Base-by-base conservation (phyloP, 2,888 invertebrate genomes). In the Globia sparganii region DNA sequence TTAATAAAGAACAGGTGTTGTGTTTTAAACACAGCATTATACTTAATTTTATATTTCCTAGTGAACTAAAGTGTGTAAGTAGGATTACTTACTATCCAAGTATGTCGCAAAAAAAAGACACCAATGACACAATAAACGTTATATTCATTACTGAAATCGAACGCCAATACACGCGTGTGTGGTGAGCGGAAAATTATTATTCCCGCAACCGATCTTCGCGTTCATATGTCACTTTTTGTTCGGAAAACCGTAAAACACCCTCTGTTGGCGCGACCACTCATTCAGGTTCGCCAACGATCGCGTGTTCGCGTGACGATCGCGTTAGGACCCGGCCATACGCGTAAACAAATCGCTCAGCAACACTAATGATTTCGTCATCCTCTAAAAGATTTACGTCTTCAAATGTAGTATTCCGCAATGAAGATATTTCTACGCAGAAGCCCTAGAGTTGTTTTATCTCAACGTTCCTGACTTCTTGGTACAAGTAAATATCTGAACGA, bases 401-500 rank as follows among this genome's bases (percentile, higher is more conserved):
- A 62, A 56, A 69, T 62, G 2, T 3, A 34, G 28, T 31, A 49
- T 18, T 4, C 3, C 15, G 25, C 13, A n/a, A n/a, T 66, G 21
- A 34, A 77, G 9, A 11, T 37, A 56, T 37, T 43, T 64, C 18
- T 28, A 13, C 8, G 8, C 3, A 56, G 31, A 69, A 62, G 4
- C 8, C 4, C 18, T 62, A 13, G 25, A 68, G 37, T n/a, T 15
- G 15, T 65, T 31, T 62, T n/a, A 21, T 59, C n/a, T 53, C 25
- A 46, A 68, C 56, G 31, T 73, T 49, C 21, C 28, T 15, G 0
- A 46, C 4, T 40, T 56, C 46, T 40, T 75, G 9, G n/a, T 46
- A 66, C 15, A 77, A 61, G 69, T 69, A 77, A 61, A 65, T 69
- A 65, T n/a, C 34, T 69, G 53, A 72, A 66, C 49, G 46, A 65